phyloP scores from a whole-genome alignment of 2,113 vertebrate species.

The Sisor rabdophorus region DNA sequence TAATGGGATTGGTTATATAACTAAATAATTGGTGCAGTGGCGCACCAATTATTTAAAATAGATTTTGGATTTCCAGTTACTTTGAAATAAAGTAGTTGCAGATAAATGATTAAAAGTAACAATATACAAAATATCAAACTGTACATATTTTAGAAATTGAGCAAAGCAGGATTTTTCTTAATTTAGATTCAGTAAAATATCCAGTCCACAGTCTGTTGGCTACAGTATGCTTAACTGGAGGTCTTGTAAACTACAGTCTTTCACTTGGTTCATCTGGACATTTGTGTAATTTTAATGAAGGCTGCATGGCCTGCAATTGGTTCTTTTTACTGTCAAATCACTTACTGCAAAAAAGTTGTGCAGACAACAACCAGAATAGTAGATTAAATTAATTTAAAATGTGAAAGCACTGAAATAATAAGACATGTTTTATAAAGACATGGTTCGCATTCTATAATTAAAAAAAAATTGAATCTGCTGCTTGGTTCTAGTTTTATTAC shows the following conservation, averaged over 20 bases:
- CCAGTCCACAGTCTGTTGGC: neutral
- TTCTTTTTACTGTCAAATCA: neutral
- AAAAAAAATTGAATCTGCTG: slow-evolving; percentile 16
- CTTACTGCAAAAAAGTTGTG: neutral
- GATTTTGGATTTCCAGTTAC: neutral
- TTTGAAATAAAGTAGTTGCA: no score
- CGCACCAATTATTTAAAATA: neutral
- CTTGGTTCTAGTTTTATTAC: slow-evolving; percentile 13
- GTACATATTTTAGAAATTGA: neutral
- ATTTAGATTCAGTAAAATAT: neutral
- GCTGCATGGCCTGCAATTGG: neutral
- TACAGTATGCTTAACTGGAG: neutral
- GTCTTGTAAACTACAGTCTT: neutral
- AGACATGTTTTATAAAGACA: neutral
- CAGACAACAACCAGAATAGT: neutral
- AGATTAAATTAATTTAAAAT: neutral
- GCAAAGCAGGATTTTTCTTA: neutral
- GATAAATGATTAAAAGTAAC: neutral
- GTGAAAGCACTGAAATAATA: neutral
- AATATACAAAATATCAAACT: neutral
- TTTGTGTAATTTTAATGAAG: neutral
- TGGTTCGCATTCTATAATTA: slow-evolving; percentile 4
- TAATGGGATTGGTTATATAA: neutral
- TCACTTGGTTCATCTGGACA: neutral
- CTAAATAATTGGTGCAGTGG: no score